Evolutionary conservation across 2,113 vertebrate genomes (phyloP).

Genomic region (Glaucomys volans): DNA sequence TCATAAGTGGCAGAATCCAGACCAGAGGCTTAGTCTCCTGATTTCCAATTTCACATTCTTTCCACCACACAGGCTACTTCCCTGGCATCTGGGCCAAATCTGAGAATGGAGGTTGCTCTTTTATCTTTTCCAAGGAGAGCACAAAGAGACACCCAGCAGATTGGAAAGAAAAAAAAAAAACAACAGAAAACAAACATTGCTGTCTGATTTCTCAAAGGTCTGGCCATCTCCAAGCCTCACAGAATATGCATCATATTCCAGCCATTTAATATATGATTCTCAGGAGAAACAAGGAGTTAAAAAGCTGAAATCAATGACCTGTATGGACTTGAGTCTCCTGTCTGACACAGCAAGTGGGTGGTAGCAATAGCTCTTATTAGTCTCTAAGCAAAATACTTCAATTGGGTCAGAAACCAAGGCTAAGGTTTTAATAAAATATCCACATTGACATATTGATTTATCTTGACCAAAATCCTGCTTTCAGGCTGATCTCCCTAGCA

Average conservation of each 20-base stretch:
- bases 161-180: slow-evolving; percentile 13
- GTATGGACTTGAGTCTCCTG: neutral
- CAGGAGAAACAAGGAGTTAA: neutral
- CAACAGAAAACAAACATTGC: neutral
- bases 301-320: slow-evolving; percentile 23
- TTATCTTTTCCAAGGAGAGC: neutral
- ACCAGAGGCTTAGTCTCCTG: neutral
- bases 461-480: slow-evolving; percentile 43
- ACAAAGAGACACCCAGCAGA: neutral
- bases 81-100: neutral
- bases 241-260: neutral
- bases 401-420: slow-evolving; percentile 4
- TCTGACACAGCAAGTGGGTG: neutral
- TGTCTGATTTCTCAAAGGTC: neutral
- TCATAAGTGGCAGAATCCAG: neutral
- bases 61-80: neutral
- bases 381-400: slow-evolving; percentile 26
- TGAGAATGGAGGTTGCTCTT: neutral
- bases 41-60: neutral
- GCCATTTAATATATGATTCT: slow-evolving; percentile 39
- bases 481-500: slow-evolving; percentile 16
- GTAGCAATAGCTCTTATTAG: slow-evolving; percentile 42
- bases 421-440: slow-evolving; percentile 58
- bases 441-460: slow-evolving; percentile 33
- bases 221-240: neutral